A percentile compares a stretch with the other conserved stretches of the same genome.
Conservation (phyloP, 2,113 vertebrate genomes). For the Sminthopsis crassicaudata region DNA sequence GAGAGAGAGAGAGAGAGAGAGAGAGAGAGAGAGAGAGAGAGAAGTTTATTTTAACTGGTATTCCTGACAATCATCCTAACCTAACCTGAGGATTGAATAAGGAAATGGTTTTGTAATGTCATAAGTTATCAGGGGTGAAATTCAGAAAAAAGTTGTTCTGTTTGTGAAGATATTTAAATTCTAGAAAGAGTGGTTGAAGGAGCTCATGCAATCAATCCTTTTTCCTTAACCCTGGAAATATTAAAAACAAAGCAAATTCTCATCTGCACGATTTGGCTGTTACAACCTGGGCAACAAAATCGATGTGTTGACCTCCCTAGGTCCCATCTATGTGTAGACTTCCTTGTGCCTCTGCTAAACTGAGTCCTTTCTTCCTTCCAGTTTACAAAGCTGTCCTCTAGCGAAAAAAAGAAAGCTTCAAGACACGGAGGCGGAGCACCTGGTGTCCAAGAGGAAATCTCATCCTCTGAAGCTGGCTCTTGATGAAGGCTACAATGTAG, state of each 20-base stretch:
- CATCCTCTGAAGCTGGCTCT: conserved; percentile 93
- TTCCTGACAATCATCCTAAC: neutral
- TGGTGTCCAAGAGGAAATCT: conserved; percentile 94
- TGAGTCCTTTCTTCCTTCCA: conserved; percentile 67
- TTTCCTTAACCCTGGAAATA: neutral
- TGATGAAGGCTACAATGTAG: conserved; percentile 92
- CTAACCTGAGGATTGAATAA: neutral
- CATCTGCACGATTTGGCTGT: neutral
- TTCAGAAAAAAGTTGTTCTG: neutral
- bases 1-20: neutral
- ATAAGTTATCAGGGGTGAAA: neutral
- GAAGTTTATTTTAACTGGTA: neutral
- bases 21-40: neutral
- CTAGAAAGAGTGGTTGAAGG: neutral
- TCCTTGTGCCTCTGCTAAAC: neutral
- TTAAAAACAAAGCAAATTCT: neutral
- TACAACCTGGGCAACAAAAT: neutral
- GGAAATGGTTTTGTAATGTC: neutral
- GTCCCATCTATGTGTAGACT: neutral
- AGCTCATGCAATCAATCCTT: neutral
- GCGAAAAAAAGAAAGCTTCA: conserved; percentile 95
- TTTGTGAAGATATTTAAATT: neutral
- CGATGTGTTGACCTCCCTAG: neutral
- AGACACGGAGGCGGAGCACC: conserved; percentile 88
- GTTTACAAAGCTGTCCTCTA: conserved; percentile 94